A percentile compares a stretch with the other conserved stretches of the same genome.
Conservation (phyloP, 2,797 vertebrate species). For the Pampus argenteus region DNA sequence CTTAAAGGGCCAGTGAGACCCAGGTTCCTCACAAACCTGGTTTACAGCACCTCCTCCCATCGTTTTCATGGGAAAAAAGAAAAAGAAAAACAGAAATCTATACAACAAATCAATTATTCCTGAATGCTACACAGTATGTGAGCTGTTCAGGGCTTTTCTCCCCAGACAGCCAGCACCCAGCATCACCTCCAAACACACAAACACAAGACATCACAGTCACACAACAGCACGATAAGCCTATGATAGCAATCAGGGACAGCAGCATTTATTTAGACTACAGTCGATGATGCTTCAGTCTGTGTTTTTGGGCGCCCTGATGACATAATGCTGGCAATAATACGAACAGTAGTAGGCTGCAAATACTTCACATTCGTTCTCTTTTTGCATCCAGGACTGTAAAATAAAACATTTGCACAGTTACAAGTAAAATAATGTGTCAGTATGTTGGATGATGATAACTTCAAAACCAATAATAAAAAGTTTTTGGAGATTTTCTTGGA, state of each 20-base stretch:
- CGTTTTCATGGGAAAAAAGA: conserved; percentile 49
- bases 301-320: conserved; percentile 33
- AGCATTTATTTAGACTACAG: conserved; percentile 61
- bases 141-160: conserved; percentile 28
- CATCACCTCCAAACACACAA: conserved; percentile 42
- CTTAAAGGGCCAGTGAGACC: conserved; percentile 83
- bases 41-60: conserved; percentile 48
- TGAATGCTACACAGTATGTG: conserved; percentile 52
- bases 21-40: conserved; percentile 58
- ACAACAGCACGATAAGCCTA: conserved; percentile 7
- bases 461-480: no score
- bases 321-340: conserved; percentile 6
- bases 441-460: no score
- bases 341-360: not conserved
- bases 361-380: not conserved
- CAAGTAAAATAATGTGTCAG: no score
- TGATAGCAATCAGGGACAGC: conserved; percentile 46
- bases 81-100: conserved; percentile 24
- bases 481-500: no score
- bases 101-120: conserved; percentile 53
- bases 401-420: not conserved
- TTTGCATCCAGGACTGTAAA: not conserved
- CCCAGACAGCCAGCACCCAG: conserved; percentile 17
- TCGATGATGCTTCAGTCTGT: conserved; percentile 37
- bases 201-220: conserved; percentile 38